Evolutionary conservation across 2,888 invertebrate genomes (phyloP), one percentile per base, ranked within the genome.

Genomic region (Caenorhabditis becei): DNA sequence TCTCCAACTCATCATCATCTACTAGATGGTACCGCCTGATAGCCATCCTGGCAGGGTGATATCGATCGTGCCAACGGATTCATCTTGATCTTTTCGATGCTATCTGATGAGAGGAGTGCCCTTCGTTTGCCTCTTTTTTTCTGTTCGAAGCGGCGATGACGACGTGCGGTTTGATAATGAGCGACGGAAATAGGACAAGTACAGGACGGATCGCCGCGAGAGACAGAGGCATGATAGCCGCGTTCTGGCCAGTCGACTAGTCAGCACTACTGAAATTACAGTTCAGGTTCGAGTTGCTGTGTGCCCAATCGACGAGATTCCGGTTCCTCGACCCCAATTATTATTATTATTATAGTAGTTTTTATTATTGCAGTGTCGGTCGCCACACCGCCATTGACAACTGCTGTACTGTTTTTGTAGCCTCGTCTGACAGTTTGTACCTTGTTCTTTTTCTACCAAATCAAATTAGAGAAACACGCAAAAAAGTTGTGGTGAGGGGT

Each of bases 131-230:
- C 61, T 44, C 44, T 59, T 61, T 61, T 37, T 41, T 61, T 61
- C 37, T 59, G 59, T 59, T 59, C 59, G 59, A 59, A 37, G 32
- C 62, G 47, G 26, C 67, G 58, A 69, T 11, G 67, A 56, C 54
- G 47, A 69, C 47, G 67, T 58, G 58, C 58, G 56, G 58, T 56
- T 69, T 69, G 67, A 69, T 69, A 69, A 56, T 69, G 67, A 58
- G 58, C 58, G 67, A 16, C 49, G 67, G 58, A 69, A 66, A 66
- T 66, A 66, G 66, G 66, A 66, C 66, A 66, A 66, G 66, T 54
- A 53, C 41, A 62, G 28, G 47, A 62, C 32, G 49, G 62, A 63
- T 63, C 18, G 32, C 14, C 41, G 41, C 23, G 20, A 23, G 61
- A 44, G 44, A 54, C 16, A 18, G 53, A 59, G 59, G 41, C 8